Evolutionary conservation across 2,888 invertebrate species (phyloP), one percentile per base, ranked within the genome.

Genomic region (Siphlonurus alternatus): DNA sequence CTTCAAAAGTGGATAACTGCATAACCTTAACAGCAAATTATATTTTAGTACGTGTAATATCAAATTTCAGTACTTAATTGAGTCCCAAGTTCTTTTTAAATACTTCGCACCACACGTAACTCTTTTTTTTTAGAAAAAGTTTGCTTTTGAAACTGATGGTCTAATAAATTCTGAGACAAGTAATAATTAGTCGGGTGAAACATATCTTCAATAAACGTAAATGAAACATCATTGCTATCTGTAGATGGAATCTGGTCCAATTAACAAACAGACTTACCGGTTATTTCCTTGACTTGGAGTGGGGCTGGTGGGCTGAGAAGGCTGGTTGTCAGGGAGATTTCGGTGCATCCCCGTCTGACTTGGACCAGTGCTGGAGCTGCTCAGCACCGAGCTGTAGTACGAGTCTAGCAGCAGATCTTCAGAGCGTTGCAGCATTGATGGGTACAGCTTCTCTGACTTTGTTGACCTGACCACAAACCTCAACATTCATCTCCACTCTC

Each of bases 371-470:
- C 15, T 22, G n/a, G 53, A 53, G 25, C 61, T 64, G 53, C 60
- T 59, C 0, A 53, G 54, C n/a, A 64, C 64, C 10, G 68, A 66
- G 59, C 67, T 66, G 65, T 69, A 68, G 67, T 70, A 69, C 53
- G 64, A 61, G 20, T 51, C 64, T 1, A 90, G 89, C 73, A 91
- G 92, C 68, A 88, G 85, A 74, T 92, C 91, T 66, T 89, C 88
- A 71, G 90, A 73, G 84, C 70, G 86, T 84, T 72, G 90, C 71
- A 93, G 77, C 92, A 93, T 92, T 67, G 92, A 92, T 51, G 93
- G 93, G 76, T 94, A 94, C 74, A 93, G 80, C 78, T 94, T 93
- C 76, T 95, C 94, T 10, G 94, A 95, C 78, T 94, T 94, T 20
- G 94, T 94, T 56, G 95, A 95, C 77, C 92, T 92, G 83, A 38